Evolutionary conservation across 2,113 vertebrate genomes (phyloP), one percentile per base, ranked within the genome.

Genomic region (Oceanites oceanicus): DNA sequence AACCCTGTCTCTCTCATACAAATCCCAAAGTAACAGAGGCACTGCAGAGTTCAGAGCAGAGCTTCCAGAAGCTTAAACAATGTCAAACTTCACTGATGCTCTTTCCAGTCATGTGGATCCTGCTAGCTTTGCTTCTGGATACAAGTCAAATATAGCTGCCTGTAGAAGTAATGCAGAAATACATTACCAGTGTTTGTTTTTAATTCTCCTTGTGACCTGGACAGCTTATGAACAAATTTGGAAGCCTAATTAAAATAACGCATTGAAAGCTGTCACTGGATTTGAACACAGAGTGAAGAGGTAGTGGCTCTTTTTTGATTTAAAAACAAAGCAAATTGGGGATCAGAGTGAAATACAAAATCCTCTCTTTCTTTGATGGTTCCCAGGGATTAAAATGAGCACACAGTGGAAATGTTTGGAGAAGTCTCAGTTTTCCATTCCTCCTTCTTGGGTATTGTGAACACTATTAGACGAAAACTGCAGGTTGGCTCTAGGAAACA

Each of bases 71-170:
- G 56, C 68, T 96, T 94, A 89, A 91, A 71, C 68, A 67, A 17
- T 87, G 83, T 91, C 84, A 96, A 34, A 95, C 65, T 86, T 83
- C 80, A 87, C 38, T 61, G 83, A 20, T 94, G 93, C 76, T 86
- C 93, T 96, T 96, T 96, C 83, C 76, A 89, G 72, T 78, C 89
- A 74, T 53, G 71, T 90, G 82, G 36, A 70, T 93, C 71, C 71
- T 40, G 58, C 55, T 66, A 53, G 29, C 72, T 95, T 68, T 94
- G 29, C 76, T 87, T 94, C 89, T 92, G 65, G 38, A 56, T 78
- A 59, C 68, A 95, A 94, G 65, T 94, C 83, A 96, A 63, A 94
- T 36, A 92, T 6, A 90, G 27, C 50, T 55, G 45, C 76, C 50
- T 72, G 83, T 38, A 71, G 59, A 89, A 92, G 38, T 53, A 74